Evolutionary conservation across 2,888 invertebrate genomes (phyloP).

Genomic region (Creontiades dilutus): DNA sequence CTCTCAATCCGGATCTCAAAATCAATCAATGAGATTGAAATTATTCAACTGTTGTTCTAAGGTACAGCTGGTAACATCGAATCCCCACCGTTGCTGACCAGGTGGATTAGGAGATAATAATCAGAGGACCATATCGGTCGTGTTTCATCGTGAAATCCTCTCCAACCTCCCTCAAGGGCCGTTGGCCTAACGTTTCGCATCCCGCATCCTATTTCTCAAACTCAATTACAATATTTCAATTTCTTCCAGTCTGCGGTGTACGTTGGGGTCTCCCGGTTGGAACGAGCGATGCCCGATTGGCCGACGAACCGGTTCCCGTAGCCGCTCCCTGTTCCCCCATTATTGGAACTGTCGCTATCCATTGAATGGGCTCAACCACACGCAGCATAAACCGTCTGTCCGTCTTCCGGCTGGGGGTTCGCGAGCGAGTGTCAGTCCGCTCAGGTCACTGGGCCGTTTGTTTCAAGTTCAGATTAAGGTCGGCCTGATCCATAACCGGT

Average conservation of each 20-base stretch:
- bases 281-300: background rate
- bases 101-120: no score
- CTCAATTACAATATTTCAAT: slow-evolving; percentile 1
- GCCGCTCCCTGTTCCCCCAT: background rate
- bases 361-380: background rate
- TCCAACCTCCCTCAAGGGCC: no score
- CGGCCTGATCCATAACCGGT: background rate
- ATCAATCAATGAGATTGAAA: no score
- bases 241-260: background rate
- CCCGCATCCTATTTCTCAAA: background rate
- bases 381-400: background rate
- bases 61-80: no score
- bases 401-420: background rate
- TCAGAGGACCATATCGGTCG: no score
- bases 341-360: background rate
- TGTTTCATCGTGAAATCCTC: no score
- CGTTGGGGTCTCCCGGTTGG: background rate
- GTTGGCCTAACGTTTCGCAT: no score
- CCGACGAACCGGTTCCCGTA: background rate
- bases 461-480: background rate
- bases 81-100: no score
- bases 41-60: no score
- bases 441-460: background rate
- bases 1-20: no score
- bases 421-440: background rate